Base-by-base conservation (phyloP, 2,888 invertebrate genomes). In the Lypha dubia region DNA sequence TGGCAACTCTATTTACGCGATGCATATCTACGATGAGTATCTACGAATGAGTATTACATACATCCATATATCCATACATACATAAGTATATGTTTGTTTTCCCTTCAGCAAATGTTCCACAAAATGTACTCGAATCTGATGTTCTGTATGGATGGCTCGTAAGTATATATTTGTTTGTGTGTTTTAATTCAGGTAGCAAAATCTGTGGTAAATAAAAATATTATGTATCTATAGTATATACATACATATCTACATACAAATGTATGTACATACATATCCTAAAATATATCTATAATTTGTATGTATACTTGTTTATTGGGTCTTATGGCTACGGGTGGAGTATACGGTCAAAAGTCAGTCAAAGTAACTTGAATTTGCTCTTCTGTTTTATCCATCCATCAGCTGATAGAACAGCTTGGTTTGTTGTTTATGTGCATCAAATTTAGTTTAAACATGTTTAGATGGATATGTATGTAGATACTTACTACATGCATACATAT, bases 171-270 rank as follows among this genome's bases (percentile, higher is more conserved):
- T 15, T 41, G n/a, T n/a, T 41, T 63, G 1, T 24, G 22, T 41
- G 9, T n/a, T 15, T 35, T 20, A 75, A 73, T 82, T 24, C 76
- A 82, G 82, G 82, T 82, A 76, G 82, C 51, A 67, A 71, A 58
- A 56, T 38, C 20, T 32, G 13, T 15, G 63, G 13, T 58, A 44
- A 62, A 46, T 38, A 17, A 22, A 35, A 32, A 49, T 28, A 41
- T 41, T 38, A 11, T 38, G 13, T 38, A 11, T n/a, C n/a, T n/a
- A n/a, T 38, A 38, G 7, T 41, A 24, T 8, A 24, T 24, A 41
- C n/a, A 8, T 1, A 44, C n/a, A 32, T 28, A 56, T 35, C 17
- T 13, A 5, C n/a, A n/a, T n/a, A n/a, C n/a, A n/a, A 9, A 17
- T 15, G 13, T 56, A 9, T 5, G 15, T 60, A 1, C 13, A 11